Evolutionary conservation across 2,113 vertebrate species (phyloP), one percentile per base, ranked within the genome.

Genomic region (Bujurquina vittata): DNA sequence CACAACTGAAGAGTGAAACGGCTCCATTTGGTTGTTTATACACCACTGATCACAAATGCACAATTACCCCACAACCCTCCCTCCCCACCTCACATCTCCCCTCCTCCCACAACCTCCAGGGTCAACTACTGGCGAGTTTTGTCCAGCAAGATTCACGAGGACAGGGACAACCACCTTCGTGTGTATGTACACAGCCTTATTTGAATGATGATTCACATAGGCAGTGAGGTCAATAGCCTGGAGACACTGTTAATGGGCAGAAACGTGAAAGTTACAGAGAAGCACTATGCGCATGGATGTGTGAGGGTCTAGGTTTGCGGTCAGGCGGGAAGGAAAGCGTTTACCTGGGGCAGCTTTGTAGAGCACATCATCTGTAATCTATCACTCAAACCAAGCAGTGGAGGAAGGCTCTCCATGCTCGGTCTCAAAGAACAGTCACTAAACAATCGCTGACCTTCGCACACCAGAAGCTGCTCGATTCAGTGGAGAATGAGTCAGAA

Each of bases 201-300:
- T 90, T 90, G 80, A 94, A 88, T 79, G 79, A 90, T 90, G 89
- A 94, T 91, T 93, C 88, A 92, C 61, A 84, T 22, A 63, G 87
- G 72, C 85, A 90, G 85, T 40, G 84, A 93, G 84, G 88, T 78
- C 80, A 84, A 58, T 81, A 84, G 81, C 90, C 88, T 63, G 20
- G 79, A 89, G 88, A 89, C 81, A 86, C 75, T 65, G 73, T 61
- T 90, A 91, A 93, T 79, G 85, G 86, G 73, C 40, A 58, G 73
- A 86, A 72, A 86, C 4, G 73, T 73, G 90, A 75, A 85, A 85
- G 49, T 62, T 63, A 74, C 54, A 77, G 54, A 33, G 18, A 33
- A 74, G 67, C 49, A 37, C 31, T 56, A n/a, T 63, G 84, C 54
- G 62, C 83, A 79, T 61, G 61, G 49, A 37, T 86, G 54, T 46